Percentiles rank a stretch among this genome's conserved stretches.
Evolutionary conservation across 2,888 invertebrate genomes (phyloP).

Genomic region (Mesochorus sp.): DNA sequence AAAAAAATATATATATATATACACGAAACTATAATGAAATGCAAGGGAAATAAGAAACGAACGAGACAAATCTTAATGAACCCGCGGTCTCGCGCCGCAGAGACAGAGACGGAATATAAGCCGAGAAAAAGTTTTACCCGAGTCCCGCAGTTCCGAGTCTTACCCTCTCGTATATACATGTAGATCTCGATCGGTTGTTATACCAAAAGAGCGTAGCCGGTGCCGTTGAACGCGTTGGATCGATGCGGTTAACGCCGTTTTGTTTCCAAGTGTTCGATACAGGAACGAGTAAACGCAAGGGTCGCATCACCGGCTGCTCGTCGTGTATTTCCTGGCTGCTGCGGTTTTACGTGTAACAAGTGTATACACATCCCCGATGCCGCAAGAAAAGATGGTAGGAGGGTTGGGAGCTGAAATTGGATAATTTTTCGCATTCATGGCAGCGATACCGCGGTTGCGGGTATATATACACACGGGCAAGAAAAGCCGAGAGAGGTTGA

Average conservation of each 20-base stretch:
- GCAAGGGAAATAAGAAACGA: slow-evolving; percentile 6
- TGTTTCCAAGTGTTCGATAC: background rate
- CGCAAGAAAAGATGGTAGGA: slow-evolving; percentile 27
- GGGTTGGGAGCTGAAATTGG: slow-evolving; percentile 53
- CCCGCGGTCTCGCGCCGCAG: background rate
- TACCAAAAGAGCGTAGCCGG: no score
- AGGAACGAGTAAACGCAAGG: background rate
- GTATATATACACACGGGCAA: background rate
- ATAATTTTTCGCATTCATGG: slow-evolving; percentile 63
- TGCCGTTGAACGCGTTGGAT: no score
- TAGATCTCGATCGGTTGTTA: no score
- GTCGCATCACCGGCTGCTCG: background rate
- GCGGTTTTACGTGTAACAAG: slow-evolving; percentile 34
- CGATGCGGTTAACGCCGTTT: no score
- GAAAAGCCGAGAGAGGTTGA: background rate
- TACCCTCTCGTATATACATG: no score
- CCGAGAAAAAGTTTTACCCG: slow-evolving; percentile 11
- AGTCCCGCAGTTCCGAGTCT: no score
- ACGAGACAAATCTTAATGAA: slow-evolving; percentile 49
- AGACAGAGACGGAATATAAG: background rate
- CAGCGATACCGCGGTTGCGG: slow-evolving; percentile 4
- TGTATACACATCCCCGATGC: slow-evolving; percentile 10
- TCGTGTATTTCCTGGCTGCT: background rate
- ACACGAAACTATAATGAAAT: slow-evolving; percentile 33
- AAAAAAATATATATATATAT: no score